A percentile compares a stretch with the other conserved stretches of the same genome.
Conservation (phyloP, 1,140 invertebrate species). For the Cyclina sinensis region DNA sequence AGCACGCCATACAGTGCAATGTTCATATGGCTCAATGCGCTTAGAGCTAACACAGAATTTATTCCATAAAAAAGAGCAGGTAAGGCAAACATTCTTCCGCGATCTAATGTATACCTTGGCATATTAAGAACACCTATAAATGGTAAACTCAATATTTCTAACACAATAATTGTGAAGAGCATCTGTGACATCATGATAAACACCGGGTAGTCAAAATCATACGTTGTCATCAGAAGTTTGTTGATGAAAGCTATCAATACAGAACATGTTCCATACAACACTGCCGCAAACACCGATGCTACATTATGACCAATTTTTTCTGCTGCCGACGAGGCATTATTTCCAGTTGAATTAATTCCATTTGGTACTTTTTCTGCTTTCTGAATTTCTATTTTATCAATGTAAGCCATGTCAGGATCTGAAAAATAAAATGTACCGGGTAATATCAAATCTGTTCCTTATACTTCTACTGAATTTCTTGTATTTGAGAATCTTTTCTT, state of each 20-base stretch:
- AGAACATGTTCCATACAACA: constrained; percentile 87
- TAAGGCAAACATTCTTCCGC: constrained; percentile 84
- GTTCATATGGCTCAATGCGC: constrained; percentile 88
- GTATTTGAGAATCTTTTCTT: too few species aligned
- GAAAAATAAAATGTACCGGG: neutral
- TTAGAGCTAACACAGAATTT: constrained; percentile 86
- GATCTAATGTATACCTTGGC: constrained; percentile 83
- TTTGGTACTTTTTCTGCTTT: neutral
- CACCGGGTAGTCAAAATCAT: constrained; percentile 87
- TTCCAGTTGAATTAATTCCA: neutral
- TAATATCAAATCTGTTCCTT: too few species aligned
- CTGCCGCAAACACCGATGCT: constrained; percentile 79
- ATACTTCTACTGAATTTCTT: too few species aligned
- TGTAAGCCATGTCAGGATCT: neutral
- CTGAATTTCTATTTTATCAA: neutral
- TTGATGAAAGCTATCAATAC: constrained; percentile 87
- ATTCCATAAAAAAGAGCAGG: constrained; percentile 87
- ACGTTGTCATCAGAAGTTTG: constrained; percentile 86
- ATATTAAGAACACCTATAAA: constrained; percentile 81
- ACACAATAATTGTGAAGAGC: constrained; percentile 84
- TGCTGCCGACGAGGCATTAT: too few species aligned
- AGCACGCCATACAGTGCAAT: constrained; percentile 88
- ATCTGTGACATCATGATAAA: constrained; percentile 87
- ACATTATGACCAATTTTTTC: constrained; percentile 71
- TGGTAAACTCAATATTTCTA: constrained; percentile 79